Conservation (phyloP, 1,140 invertebrate genomes). For the Muscidifurax raptorellus region DNA sequence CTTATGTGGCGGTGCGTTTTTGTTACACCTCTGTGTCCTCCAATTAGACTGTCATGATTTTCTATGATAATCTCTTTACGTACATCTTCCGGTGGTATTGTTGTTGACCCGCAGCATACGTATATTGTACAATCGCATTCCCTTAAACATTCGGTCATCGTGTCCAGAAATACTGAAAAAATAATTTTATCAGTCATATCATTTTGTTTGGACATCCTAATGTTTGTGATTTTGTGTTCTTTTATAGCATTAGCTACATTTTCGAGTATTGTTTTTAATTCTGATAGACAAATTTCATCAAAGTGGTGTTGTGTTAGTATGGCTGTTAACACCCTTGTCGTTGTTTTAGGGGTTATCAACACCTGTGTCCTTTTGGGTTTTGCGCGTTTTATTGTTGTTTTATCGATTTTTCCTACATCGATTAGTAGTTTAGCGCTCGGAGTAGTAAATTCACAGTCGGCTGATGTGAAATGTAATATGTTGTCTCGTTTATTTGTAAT, state of each 20-base stretch:
- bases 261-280: background rate
- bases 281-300: background rate
- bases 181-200: background rate
- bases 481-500: background rate
- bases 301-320: background rate
- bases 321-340: background rate
- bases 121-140: background rate
- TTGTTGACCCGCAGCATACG: background rate
- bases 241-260: background rate
- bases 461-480: background rate
- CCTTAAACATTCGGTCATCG: background rate
- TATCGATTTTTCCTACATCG: background rate
- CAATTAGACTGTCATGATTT: too few relatives aligned
- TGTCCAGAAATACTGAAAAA: background rate
- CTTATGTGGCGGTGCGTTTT: background rate
- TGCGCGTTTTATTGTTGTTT: background rate
- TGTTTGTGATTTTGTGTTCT: background rate
- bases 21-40: background rate
- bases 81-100: background rate
- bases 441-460: background rate
- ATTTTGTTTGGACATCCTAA: background rate
- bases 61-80: background rate
- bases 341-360: background rate
- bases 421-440: background rate
- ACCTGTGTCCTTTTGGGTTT: background rate